Conservation (phyloP, 2,113 vertebrate species). For the Aleadryas rufinucha region DNA sequence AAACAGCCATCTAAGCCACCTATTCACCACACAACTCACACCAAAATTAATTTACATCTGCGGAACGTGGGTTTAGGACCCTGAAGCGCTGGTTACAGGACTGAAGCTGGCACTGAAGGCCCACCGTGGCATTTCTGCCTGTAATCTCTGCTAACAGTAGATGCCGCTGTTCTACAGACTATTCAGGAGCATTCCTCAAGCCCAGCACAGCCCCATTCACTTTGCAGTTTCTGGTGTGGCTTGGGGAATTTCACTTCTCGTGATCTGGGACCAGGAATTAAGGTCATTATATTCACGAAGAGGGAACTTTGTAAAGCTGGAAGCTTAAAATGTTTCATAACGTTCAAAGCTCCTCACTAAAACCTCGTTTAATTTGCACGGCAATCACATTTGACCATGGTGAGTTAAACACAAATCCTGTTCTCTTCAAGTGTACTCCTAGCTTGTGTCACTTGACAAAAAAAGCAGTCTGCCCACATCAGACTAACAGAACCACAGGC, state of each 20-base stretch:
- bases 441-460: not conserved
- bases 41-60: not conserved
- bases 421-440: not conserved
- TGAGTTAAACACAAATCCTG: not conserved
- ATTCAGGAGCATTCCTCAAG: not conserved
- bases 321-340: not conserved
- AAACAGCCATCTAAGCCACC: not conserved
- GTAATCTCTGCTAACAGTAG: constrained; percentile 42
- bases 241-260: not conserved
- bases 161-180: constrained; percentile 57
- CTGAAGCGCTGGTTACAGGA: not conserved
- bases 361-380: not conserved
- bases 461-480: not conserved
- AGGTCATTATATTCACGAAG: not conserved
- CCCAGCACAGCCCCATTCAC: not conserved
- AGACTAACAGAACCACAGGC: not conserved
- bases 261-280: not conserved
- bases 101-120: too few species aligned
- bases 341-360: not conserved
- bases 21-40: not conserved
- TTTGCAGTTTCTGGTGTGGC: not conserved
- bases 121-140: not conserved
- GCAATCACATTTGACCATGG: not conserved
- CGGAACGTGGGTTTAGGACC: not conserved
- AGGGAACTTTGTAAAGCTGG: not conserved